phyloP scores from a whole-genome alignment of 1,140 invertebrate genomes.

The Tigriopus japonicus region DNA sequence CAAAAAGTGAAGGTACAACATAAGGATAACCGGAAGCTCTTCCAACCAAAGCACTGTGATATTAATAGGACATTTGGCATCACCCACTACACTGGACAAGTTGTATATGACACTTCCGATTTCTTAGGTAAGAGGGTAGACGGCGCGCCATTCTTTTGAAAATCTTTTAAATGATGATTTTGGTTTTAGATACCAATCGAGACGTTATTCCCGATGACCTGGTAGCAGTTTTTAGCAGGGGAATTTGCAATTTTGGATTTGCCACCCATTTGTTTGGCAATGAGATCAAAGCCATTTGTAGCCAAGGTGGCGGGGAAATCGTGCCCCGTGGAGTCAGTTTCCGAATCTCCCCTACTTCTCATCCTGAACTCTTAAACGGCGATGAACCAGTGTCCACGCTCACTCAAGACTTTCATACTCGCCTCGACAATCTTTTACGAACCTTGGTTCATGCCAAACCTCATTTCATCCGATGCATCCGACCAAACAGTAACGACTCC shows the following conservation, averaged over 20 bases:
- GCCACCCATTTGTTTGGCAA: conserved; percentile 80
- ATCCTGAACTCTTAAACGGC: conserved; percentile 34
- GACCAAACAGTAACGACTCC: conserved; percentile 57
- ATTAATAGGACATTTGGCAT: conserved; percentile 62
- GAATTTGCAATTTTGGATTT: conserved; percentile 83
- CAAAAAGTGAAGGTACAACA: conserved; percentile 68
- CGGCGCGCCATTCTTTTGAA: too few species aligned
- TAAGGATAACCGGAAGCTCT: conserved; percentile 48
- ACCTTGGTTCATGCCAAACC: conserved; percentile 78
- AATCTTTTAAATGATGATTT: too few species aligned
- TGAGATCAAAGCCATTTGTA: conserved; percentile 67
- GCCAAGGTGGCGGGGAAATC: conserved; percentile 38
- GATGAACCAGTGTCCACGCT: conserved; percentile 73
- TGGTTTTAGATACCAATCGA: conserved; percentile 57
- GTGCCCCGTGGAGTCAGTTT: conserved; percentile 63
- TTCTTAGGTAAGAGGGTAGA: conserved; percentile 47
- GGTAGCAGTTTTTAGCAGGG: conserved; percentile 76
- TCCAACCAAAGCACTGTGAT: conserved; percentile 50
- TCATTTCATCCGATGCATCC: conserved; percentile 78
- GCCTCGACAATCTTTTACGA: conserved; percentile 70
- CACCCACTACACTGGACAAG: conserved; percentile 72
- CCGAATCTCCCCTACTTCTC: conserved; percentile 73
- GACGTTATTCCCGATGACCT: conserved; percentile 79
- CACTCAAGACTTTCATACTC: conserved; percentile 82
- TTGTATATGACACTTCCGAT: conserved; percentile 69